A percentile compares a stretch with the other conserved stretches of the same genome.
Evolutionary conservation across 2,113 vertebrate species (phyloP).

Genomic region (Eonycteris spelaea): DNA sequence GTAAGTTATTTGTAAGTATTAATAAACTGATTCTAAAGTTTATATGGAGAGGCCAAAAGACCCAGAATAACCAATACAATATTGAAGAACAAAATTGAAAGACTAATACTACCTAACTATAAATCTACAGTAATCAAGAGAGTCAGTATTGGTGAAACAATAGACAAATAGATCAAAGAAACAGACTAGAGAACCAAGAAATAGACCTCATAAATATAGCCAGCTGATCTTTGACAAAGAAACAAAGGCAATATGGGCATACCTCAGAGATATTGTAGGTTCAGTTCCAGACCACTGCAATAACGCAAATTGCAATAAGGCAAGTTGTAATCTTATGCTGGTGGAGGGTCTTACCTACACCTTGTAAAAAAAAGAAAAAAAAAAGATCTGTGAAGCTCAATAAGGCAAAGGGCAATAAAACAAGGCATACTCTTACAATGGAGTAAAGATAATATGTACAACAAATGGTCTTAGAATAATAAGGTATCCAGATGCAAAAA

Average conservation of each 20-base stretch:
- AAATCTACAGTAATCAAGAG: not conserved
- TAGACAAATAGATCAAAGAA: not conserved
- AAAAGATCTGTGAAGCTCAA: not conserved
- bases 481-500: not conserved
- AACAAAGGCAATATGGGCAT: not conserved
- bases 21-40: not conserved
- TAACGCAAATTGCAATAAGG: not conserved
- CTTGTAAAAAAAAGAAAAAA: not conserved
- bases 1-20: not conserved
- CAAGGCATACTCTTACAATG: not conserved
- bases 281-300: not conserved
- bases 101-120: not conserved
- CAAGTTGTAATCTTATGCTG: not conserved
- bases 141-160: not conserved
- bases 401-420: not conserved
- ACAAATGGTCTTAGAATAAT: not conserved
- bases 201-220: not conserved
- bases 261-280: not conserved
- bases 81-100: not conserved
- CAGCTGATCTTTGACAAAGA: not conserved
- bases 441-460: not conserved
- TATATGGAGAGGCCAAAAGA: not conserved
- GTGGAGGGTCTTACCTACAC: not conserved
- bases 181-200: not conserved
- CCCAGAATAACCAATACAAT: not conserved